Evolutionary conservation across 2,888 invertebrate species (phyloP).

Genomic region (Patella depressa): DNA sequence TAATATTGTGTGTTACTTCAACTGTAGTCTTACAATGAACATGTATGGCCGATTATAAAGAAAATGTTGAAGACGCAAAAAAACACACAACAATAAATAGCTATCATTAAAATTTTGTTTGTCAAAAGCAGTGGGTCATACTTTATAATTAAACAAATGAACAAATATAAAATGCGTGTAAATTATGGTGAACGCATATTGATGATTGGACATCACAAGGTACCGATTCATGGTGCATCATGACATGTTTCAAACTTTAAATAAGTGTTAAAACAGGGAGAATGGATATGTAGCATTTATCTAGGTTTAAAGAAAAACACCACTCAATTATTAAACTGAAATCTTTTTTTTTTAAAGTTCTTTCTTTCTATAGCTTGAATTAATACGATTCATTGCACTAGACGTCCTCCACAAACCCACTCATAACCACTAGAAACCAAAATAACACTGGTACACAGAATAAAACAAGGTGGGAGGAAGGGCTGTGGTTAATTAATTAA

Average conservation of each 20-base stretch:
- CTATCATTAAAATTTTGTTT: not conserved
- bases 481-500: not conserved
- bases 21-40: not conserved
- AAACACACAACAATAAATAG: not conserved
- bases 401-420: conserved; percentile 4
- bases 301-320: conserved; percentile 1
- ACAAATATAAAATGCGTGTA: not conserved
- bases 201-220: conserved; percentile 1
- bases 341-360: not conserved
- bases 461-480: not conserved
- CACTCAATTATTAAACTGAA: not conserved
- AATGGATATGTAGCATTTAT: not conserved
- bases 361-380: not conserved
- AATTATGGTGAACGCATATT: not conserved
- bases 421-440: conserved; percentile 9
- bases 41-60: not conserved
- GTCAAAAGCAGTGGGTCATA: not conserved
- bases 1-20: no score
- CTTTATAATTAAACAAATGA: not conserved
- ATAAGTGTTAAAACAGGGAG: not conserved
- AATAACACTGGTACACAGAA: conserved; percentile 13
- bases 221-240: not conserved
- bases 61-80: not conserved
- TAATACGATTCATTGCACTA: conserved; percentile 2
- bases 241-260: not conserved